phyloP scores from a whole-genome alignment of 1,140 invertebrate species.

The Macrosteles quadrilineatus region DNA sequence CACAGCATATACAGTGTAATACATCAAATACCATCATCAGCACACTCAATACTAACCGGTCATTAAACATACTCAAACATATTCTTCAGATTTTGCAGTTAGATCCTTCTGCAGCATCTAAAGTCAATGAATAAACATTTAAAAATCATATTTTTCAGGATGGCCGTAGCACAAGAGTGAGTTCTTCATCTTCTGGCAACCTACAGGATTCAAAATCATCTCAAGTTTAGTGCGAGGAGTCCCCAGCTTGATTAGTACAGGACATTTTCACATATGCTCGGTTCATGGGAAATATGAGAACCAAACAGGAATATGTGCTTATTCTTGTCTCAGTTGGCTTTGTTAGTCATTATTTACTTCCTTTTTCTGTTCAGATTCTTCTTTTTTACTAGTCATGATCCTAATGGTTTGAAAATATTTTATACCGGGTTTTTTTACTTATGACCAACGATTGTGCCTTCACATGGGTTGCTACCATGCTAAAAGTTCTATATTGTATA shows the following conservation, averaged over 20 bases:
- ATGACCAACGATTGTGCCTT: conserved; percentile 4
- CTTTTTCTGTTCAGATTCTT: too few relatives aligned
- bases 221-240: conserved; percentile 37
- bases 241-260: neutral
- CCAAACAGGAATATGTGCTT: neutral
- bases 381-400: too few relatives aligned
- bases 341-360: too few relatives aligned
- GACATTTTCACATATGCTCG: neutral
- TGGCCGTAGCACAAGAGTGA: conserved; percentile 28
- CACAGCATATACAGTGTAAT: too few relatives aligned
- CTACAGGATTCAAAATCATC: conserved; percentile 40
- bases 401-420: neutral
- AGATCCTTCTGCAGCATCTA: too few relatives aligned
- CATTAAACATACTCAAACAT: too few relatives aligned
- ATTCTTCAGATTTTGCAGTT: too few relatives aligned
- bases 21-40: neutral
- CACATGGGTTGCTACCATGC: neutral
- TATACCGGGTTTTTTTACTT: neutral
- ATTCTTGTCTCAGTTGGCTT: too few relatives aligned
- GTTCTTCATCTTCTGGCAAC: conserved; percentile 33
- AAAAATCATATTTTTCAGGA: conserved; percentile 35
- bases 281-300: neutral
- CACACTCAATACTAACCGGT: too few relatives aligned
- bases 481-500: neutral
- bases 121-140: too few relatives aligned